Percentiles rank a stretch among this genome's conserved stretches.
Conservation (phyloP, 23 tunicate species). For the Botrylloides violaceus region DNA sequence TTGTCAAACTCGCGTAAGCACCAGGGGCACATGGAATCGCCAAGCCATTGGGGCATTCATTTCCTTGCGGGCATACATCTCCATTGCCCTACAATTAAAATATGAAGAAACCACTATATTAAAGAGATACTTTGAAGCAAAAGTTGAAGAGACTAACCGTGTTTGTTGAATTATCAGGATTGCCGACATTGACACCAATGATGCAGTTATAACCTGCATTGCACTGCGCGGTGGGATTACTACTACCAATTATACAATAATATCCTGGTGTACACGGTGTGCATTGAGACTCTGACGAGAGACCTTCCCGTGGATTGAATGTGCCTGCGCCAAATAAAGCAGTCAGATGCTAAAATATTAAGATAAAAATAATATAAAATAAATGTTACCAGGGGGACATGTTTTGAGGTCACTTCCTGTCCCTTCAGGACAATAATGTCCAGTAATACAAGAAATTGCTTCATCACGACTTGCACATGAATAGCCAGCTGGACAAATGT, state of each 20-base stretch:
- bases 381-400: slow-evolving; percentile 67
- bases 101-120: slow-evolving; percentile 3
- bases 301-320: slow-evolving; percentile 43
- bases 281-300: slow-evolving; percentile 38
- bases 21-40: slow-evolving; percentile 76
- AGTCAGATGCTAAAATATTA: neutral
- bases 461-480: slow-evolving; percentile 46
- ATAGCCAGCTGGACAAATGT: slow-evolving; percentile 79
- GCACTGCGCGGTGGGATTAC: slow-evolving; percentile 37
- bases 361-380: neutral
- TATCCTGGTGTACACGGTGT: slow-evolving; percentile 51
- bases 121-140: neutral
- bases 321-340: slow-evolving; percentile 32
- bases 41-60: slow-evolving; percentile 48
- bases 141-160: slow-evolving; percentile 27
- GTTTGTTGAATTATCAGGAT: slow-evolving; percentile 63
- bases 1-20: slow-evolving; percentile 20
- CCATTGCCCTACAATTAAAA: slow-evolving; percentile 54
- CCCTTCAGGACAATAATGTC: slow-evolving; percentile 63
- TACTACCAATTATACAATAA: slow-evolving; percentile 41
- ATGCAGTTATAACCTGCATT: slow-evolving; percentile 63
- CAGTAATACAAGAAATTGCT: slow-evolving; percentile 63
- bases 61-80: slow-evolving; percentile 43
- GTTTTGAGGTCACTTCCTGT: slow-evolving; percentile 54
- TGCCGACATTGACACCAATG: slow-evolving; percentile 43